phyloP scores from a whole-genome alignment of 2,888 invertebrate species.

The Ernsta delagoae region DNA sequence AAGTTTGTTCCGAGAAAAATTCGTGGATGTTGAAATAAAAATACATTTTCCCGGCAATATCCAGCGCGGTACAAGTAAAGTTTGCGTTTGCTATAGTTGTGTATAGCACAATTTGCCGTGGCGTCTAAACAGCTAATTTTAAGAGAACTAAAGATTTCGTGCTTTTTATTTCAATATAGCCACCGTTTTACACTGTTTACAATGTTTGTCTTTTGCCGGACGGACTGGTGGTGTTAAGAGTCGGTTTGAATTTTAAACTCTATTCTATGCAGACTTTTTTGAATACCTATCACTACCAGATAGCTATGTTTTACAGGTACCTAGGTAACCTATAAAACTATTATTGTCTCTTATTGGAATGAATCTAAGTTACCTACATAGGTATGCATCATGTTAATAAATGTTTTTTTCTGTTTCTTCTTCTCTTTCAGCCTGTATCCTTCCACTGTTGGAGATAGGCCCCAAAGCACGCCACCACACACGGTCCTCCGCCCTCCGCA shows the following conservation, averaged over 20 bases:
- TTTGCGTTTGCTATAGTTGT: slow-evolving; percentile 66
- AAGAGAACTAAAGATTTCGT: slow-evolving; percentile 63
- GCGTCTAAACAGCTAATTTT: slow-evolving; percentile 80
- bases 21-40: slow-evolving; percentile 74
- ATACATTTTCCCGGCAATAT: slow-evolving; percentile 82
- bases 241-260: slow-evolving; percentile 10
- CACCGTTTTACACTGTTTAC: slow-evolving; percentile 27
- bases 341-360: too few species aligned
- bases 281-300: too few species aligned
- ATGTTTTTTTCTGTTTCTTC: too few species aligned
- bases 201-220: slow-evolving; percentile 17
- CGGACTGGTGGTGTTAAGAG: slow-evolving; percentile 14
- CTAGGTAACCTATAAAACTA: too few species aligned
- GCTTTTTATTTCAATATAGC: slow-evolving; percentile 48
- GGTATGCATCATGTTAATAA: too few species aligned
- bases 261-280: neutral
- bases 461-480: too few species aligned
- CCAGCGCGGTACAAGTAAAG: slow-evolving; percentile 78
- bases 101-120: slow-evolving; percentile 64
- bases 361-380: too few species aligned
- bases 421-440: too few species aligned
- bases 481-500: too few species aligned
- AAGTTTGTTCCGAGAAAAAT: slow-evolving; percentile 52
- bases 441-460: too few species aligned
- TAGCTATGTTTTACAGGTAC: too few species aligned